These are phyloP conservation scores for Achroia grisella DNA, from an alignment of 1,140 invertebrate species.

Conservation along the genomic window DNA sequence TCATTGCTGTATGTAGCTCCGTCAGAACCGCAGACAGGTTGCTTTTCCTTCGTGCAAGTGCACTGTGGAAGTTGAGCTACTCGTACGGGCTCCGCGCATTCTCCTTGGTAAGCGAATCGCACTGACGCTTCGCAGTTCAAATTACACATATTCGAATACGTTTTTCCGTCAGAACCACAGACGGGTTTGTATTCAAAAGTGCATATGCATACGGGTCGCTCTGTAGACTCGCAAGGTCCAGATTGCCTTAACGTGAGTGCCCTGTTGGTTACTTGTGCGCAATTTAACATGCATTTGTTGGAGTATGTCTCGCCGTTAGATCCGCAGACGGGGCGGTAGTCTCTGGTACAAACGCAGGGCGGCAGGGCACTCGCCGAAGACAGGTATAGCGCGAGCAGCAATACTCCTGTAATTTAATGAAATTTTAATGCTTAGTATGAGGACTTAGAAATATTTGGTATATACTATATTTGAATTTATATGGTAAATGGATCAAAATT, in stretches of 20 bases:
- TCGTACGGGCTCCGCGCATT: slow-evolving; percentile 5
- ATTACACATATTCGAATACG: slow-evolving; percentile 1
- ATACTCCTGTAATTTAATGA: neutral
- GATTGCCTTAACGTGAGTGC: slow-evolving; percentile 8
- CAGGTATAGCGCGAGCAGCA: slow-evolving; percentile 3
- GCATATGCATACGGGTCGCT: neutral
- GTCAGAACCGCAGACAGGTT: slow-evolving; percentile 39
- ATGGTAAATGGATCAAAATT: too few species aligned
- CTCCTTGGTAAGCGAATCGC: slow-evolving; percentile 1
- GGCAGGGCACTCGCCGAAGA: slow-evolving; percentile 23
- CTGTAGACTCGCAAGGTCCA: slow-evolving; percentile 10
- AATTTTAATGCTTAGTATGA: too few species aligned
- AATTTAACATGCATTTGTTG: slow-evolving; percentile 69
- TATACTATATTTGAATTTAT: too few species aligned
- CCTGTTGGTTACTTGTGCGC: slow-evolving; percentile 21
- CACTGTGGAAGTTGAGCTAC: neutral
- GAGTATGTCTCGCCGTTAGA: slow-evolving; percentile 60
- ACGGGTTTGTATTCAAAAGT: neutral
- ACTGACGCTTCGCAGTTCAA: slow-evolving; percentile 8
- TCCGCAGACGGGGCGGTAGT: slow-evolving; percentile 68
- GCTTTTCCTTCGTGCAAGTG: slow-evolving; percentile 21
- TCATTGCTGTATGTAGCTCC: slow-evolving; percentile 35
- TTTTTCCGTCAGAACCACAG: slow-evolving; percentile 1
- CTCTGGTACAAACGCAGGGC: slow-evolving; percentile 65
- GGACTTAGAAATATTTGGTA: too few species aligned